Conservation (phyloP, 2,888 invertebrate genomes). For the Cerastoderma edule region DNA sequence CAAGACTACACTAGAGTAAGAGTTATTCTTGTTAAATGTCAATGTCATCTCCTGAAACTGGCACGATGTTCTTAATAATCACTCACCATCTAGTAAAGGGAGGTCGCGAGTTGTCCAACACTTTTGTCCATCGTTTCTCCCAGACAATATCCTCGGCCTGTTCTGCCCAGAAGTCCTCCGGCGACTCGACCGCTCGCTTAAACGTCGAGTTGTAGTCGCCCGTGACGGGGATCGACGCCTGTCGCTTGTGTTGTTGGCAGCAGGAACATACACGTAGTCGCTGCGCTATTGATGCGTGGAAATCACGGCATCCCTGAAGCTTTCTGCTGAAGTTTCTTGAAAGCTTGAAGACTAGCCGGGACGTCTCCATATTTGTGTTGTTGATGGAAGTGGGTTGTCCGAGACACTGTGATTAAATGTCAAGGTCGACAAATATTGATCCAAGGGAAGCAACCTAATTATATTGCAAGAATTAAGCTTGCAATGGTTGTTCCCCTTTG, state of each 20-base stretch:
- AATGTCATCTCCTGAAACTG: too few relatives aligned
- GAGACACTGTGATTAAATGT: too few relatives aligned
- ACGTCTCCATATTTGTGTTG: slow-evolving; percentile 10
- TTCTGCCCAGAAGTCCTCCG: slow-evolving; percentile 94
- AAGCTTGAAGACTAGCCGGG: slow-evolving; percentile 16
- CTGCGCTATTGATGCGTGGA: slow-evolving; percentile 43
- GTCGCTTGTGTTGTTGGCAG: slow-evolving; percentile 42
- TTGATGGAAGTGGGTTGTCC: too few relatives aligned
- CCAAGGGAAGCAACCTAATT: too few relatives aligned
- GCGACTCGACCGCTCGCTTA: slow-evolving; percentile 82
- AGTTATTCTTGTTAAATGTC: too few relatives aligned
- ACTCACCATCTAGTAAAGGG: slow-evolving; percentile 97
- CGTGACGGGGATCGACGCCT: not conserved
- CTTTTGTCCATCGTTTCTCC: slow-evolving; percentile 93
- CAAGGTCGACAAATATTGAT: too few relatives aligned
- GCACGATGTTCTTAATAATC: too few relatives aligned
- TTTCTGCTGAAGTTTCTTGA: slow-evolving; percentile 28
- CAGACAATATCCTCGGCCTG: slow-evolving; percentile 90
- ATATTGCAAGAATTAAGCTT: too few relatives aligned
- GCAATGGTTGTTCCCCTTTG: too few relatives aligned
- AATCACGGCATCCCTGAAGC: slow-evolving; percentile 40
- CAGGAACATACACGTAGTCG: slow-evolving; percentile 41
- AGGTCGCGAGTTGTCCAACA: slow-evolving; percentile 92
- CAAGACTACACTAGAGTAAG: too few relatives aligned
- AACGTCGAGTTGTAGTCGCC: slow-evolving; percentile 71